These are phyloP conservation scores for Leptinotarsa lineolata DNA, from an alignment of 1,140 invertebrate genomes.

Conservation along the genomic window DNA sequence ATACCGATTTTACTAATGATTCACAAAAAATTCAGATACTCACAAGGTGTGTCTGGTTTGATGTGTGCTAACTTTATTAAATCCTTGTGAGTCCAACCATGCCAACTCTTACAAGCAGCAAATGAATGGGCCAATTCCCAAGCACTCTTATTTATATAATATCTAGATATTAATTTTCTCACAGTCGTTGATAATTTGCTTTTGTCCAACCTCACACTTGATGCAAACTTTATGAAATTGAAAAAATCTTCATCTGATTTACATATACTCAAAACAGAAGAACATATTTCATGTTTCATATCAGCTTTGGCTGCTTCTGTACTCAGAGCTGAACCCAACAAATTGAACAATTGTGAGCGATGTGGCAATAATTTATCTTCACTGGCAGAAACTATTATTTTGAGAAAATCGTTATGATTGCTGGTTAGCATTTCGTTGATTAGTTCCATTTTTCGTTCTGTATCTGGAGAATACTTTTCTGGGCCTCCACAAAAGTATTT, in stretches of 20 bases:
- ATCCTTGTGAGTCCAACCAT: conserved; percentile 71
- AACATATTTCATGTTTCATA: conserved; percentile 55
- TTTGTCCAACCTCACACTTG: conserved; percentile 54
- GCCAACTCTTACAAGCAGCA: conserved; percentile 61
- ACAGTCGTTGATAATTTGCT: conserved; percentile 62
- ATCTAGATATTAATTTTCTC: conserved; percentile 60
- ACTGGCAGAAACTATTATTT: conserved; percentile 33
- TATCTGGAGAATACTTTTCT: conserved; percentile 31
- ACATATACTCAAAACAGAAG: conserved; percentile 57
- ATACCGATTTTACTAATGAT: background rate
- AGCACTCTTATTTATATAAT: conserved; percentile 63
- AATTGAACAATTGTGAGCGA: conserved; percentile 33
- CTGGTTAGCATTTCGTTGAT: conserved; percentile 18
- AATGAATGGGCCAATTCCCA: conserved; percentile 62
- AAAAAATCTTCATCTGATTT: conserved; percentile 61
- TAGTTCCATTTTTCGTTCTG: background rate
- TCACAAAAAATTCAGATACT: conserved; percentile 25
- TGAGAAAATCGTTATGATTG: conserved; percentile 34
- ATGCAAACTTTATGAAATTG: conserved; percentile 61
- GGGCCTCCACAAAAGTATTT: conserved; percentile 37
- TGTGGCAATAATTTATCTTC: conserved; percentile 33
- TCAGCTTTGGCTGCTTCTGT: conserved; percentile 20
- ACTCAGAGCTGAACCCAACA: conserved; percentile 30
- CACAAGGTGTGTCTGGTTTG: conserved; percentile 57
- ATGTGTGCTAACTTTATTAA: conserved; percentile 68